Percentiles rank a stretch among this genome's conserved stretches.
These are phyloP conservation scores for Cantharis rustica DNA, from an alignment of 2,888 invertebrate species.

Conservation along the genomic window DNA sequence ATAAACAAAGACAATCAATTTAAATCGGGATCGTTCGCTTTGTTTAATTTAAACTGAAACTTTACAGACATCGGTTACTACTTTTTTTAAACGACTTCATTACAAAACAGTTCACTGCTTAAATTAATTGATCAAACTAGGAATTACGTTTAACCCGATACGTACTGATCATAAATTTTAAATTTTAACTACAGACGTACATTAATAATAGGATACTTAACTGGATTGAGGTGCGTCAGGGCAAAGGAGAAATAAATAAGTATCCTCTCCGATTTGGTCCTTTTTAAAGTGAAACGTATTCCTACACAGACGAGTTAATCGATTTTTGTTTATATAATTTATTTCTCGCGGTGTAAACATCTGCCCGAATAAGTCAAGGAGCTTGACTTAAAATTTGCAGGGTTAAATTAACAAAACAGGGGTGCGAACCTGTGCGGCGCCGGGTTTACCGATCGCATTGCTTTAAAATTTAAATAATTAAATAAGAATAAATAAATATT, in stretches of 20 bases:
- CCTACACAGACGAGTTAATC: not conserved
- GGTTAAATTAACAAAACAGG: not conserved
- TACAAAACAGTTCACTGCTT: constrained; percentile 19
- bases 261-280: not conserved
- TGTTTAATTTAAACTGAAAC: constrained; percentile 20
- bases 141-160: constrained; percentile 1
- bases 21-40: constrained; percentile 16
- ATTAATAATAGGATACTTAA: not conserved
- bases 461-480: too few relatives aligned
- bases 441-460: too few relatives aligned
- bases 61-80: constrained; percentile 21
- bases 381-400: not conserved
- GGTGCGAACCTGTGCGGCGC: not conserved
- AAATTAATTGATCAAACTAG: constrained; percentile 22
- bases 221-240: not conserved
- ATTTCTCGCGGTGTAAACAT: not conserved
- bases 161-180: not conserved
- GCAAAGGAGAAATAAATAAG: not conserved
- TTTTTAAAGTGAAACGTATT: not conserved
- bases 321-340: not conserved
- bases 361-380: not conserved
- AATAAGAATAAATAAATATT: too few relatives aligned
- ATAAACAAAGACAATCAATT: constrained; percentile 28
- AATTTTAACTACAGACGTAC: not conserved
- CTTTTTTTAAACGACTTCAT: constrained; percentile 13